These are phyloP conservation scores for Saiga tatarica DNA, from an alignment of 2,113 vertebrate genomes.

Conservation along the genomic window DNA sequence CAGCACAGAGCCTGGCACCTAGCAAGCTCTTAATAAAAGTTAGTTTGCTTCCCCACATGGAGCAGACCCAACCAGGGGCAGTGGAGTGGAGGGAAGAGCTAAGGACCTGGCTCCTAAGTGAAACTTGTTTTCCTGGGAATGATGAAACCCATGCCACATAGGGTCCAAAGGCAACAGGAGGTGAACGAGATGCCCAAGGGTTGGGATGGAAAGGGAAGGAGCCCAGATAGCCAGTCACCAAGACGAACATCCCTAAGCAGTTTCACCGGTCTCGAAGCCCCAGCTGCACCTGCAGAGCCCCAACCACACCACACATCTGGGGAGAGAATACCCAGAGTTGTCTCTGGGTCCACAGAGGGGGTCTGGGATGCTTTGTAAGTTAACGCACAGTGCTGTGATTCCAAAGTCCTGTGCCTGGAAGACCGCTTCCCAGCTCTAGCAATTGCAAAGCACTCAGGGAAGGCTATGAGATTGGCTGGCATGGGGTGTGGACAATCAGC, in stretches of 20 bases:
- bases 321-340: rapidly evolving
- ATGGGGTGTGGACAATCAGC: rapidly evolving
- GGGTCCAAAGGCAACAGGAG: neutral
- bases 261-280: rapidly evolving
- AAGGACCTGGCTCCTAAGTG: neutral
- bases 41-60: rapidly evolving
- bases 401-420: neutral
- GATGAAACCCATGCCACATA: rapidly evolving
- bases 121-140: neutral
- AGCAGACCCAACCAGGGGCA: rapidly evolving
- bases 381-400: rapidly evolving
- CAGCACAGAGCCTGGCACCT: neutral
- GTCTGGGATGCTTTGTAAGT: neutral
- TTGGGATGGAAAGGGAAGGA: neutral
- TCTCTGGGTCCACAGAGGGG: neutral
- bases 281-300: neutral
- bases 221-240: rapidly evolving
- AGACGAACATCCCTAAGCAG: neutral
- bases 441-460: neutral
- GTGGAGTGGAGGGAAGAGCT: neutral
- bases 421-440: neutral
- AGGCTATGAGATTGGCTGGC: rapidly evolving
- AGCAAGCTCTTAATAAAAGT: neutral
- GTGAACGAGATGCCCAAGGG: rapidly evolving
- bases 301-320: rapidly evolving